Base-by-base conservation (phyloP, 2,113 vertebrate species). In the Carassius carassius region DNA sequence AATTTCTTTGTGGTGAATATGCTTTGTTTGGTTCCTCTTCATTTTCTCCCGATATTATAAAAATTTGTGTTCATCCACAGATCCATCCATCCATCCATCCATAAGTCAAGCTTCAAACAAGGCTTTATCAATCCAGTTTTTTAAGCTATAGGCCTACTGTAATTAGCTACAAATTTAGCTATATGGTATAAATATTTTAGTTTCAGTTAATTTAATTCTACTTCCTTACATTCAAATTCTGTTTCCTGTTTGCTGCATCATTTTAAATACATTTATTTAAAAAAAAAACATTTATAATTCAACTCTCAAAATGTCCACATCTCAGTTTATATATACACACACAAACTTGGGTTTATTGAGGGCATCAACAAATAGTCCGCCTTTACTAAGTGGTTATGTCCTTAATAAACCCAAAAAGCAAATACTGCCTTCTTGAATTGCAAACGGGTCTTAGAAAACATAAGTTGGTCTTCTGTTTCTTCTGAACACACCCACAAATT, bases 401-500 rank as follows among this genome's bases (percentile, higher is more conserved):
- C 56, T 60, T 21, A 60, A 70, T 21, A 41, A 70, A 70, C 9
- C 67, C 67, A 5, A 74, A 23, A 81, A 67, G 62, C 23, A 67
- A 32, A 81, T 23, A 81, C n/a, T 32, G 8, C 1, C 25, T 14
- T 35, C 44, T 69, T 54, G 17, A 23, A 49, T 49, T 65, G 77
- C 44, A 87, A 74, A 83, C 44, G 1, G 14, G 14, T 19, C 73
- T 73, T 23, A 32, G 44, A 72, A 78, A 74, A 74, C 78, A 69
- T 9, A 17, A 44, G 51, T 63, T 47, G 44, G 13, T 11, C 76
- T 74, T 56, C 70, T 3, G 47, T 17, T 37, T 85, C 65, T 58
- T 49, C 32, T 21, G 23, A 78, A 44, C 37, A 32, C 84, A 74
- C 84, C 63, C 11, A 73, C 65, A 73, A 82, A 85, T 51, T 81